Evolutionary conservation across 1,140 invertebrate genomes (phyloP).

Genomic region (Araneus ventricosus): DNA sequence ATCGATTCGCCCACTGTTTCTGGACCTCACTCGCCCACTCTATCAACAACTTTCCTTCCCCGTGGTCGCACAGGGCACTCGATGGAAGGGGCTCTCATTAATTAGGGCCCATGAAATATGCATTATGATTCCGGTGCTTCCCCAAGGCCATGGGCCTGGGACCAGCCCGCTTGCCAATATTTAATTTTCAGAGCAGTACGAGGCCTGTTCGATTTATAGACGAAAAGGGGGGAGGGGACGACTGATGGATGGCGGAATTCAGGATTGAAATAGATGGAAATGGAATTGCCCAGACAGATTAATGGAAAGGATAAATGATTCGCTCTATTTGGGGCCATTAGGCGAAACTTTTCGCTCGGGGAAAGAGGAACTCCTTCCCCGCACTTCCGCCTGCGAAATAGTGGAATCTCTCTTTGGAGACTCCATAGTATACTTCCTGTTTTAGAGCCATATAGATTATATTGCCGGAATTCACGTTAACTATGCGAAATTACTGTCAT

Average conservation of each 20-base stretch:
- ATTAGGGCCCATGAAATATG: conserved; percentile 9
- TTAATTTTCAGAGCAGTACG: conserved; percentile 41
- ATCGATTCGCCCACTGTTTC: background rate
- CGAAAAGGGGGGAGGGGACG: background rate
- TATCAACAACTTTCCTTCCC: conserved; percentile 1
- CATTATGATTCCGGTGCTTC: conserved; percentile 1
- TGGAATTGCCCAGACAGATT: conserved; percentile 55
- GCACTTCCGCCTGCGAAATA: too few species aligned
- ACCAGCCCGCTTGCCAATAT: conserved; percentile 48
- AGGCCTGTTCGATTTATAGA: conserved; percentile 13
- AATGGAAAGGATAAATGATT: conserved; percentile 52
- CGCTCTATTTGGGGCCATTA: conserved; percentile 38
- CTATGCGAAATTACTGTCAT: too few species aligned
- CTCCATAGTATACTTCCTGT: too few species aligned
- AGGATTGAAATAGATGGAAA: conserved; percentile 57
- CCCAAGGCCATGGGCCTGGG: background rate
- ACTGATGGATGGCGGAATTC: conserved; percentile 28
- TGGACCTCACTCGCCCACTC: background rate
- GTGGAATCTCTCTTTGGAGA: too few species aligned
- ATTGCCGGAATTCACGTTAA: too few species aligned
- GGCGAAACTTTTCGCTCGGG: background rate
- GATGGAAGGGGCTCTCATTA: background rate
- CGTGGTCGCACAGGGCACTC: background rate
- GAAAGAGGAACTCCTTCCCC: background rate
- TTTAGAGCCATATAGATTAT: too few species aligned